Base-by-base conservation (phyloP, 2,888 invertebrate genomes). In the Sthenelais limicola region DNA sequence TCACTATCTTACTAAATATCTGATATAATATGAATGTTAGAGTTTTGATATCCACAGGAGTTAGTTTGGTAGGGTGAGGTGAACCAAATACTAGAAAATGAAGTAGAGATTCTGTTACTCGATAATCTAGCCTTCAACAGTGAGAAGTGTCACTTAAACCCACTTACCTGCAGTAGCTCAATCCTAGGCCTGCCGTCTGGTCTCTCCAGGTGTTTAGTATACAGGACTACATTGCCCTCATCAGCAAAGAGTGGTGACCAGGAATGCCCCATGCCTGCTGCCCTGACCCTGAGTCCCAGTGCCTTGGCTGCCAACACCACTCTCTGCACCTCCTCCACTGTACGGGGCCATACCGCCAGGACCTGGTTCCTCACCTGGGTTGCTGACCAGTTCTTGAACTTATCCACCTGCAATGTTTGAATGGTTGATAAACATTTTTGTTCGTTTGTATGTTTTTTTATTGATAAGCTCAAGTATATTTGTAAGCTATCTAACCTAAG, bases 231-330 rank as follows among this genome's bases (percentile, higher is more conserved):
- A 32, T 67, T 56, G 18, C 58, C 43, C 47, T 52, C 69, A 33
- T 69, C 69, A n/a, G 52, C 52, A 26, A 69, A 69, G 5, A 69
- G 51, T 24, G 69, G 69, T 15, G 51, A 49, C 69, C 69, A 69
- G 32, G 51, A 51, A 52, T 69, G 69, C 15, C 38, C 52, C n/a
- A 4, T 35, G 3, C 69, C 69, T n/a, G 35, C 52, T 1, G 51
- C 51, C 18, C 69, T 32, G 21, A 69, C 69, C 26, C 35, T 24
- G 24, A 69, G 35, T 7, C 24, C 35, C 24, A 52, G 51, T 3
- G 26, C n/a, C 9, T 52, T 32, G 5, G 35, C 51, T 3, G 32
- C 52, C 9, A 18, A 18, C 4, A 69, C 33, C 5, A 69, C 51
- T 5, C 32, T 35, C 69, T 69, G 24, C 3, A 69, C 69, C 51